Conservation (phyloP, 2,888 invertebrate genomes). For the Homarus gammarus region DNA sequence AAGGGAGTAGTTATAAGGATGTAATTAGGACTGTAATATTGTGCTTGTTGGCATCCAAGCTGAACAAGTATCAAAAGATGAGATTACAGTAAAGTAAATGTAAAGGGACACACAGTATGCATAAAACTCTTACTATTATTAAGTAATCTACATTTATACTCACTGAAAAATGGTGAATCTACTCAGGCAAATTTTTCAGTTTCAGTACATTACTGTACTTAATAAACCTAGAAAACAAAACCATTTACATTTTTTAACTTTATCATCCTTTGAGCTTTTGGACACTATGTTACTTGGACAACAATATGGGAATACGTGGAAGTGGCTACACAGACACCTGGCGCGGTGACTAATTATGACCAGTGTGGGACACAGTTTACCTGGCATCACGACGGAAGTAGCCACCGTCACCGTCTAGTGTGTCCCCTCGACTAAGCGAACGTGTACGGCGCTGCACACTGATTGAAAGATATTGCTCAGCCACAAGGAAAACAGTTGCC, state of each 20-base stretch:
- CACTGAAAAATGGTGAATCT: too few relatives aligned
- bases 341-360: too few relatives aligned
- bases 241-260: background rate
- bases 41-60: background rate
- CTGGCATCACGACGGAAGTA: slow-evolving; percentile 39
- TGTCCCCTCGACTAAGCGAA: slow-evolving; percentile 67
- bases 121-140: too few relatives aligned
- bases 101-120: too few relatives aligned
- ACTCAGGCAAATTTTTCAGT: too few relatives aligned
- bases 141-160: too few relatives aligned
- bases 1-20: background rate
- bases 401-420: slow-evolving; percentile 40
- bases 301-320: background rate
- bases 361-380: slow-evolving; percentile 21
- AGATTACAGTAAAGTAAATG: too few relatives aligned
- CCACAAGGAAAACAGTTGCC: background rate
- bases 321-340: background rate
- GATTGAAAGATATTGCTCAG: slow-evolving; percentile 39
- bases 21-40: background rate
- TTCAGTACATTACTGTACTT: too few relatives aligned
- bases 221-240: too few relatives aligned
- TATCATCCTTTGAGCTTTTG: background rate
- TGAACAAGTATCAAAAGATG: background rate
- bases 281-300: background rate
- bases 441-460: slow-evolving; percentile 58